These are phyloP conservation scores for Chloroceryle amazona DNA, from an alignment of 2,797 vertebrate genomes.

Conservation along the genomic window DNA sequence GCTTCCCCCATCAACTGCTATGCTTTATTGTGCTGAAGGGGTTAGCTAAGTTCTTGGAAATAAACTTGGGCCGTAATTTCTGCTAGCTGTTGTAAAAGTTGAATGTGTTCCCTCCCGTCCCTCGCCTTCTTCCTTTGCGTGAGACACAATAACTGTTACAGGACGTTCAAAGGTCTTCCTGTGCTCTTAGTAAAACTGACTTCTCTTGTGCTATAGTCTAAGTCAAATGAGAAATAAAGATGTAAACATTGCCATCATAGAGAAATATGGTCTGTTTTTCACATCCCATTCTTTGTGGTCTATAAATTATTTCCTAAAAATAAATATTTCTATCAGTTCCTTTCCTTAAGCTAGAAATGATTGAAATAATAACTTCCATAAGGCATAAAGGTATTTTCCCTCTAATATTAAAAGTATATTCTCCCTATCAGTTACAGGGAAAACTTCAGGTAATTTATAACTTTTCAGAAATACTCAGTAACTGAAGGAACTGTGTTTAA, in stretches of 20 bases:
- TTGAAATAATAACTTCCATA: neutral
- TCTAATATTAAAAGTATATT: neutral
- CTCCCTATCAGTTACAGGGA: neutral
- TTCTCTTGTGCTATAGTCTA: neutral
- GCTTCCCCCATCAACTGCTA: constrained; percentile 17
- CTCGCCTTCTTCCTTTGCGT: neutral
- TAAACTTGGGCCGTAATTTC: constrained; percentile 12
- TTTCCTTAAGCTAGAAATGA: neutral
- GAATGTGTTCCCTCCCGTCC: neutral
- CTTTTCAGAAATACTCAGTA: neutral
- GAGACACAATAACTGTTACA: neutral
- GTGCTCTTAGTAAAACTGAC: neutral
- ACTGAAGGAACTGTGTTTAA: neutral
- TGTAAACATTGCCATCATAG: rapidly evolving
- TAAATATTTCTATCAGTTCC: neutral
- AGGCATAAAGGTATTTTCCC: neutral
- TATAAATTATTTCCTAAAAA: neutral
- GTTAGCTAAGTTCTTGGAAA: constrained; percentile 47
- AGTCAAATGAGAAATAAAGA: neutral
- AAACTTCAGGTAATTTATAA: neutral
- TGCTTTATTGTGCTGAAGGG: constrained; percentile 18
- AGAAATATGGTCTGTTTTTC: neutral
- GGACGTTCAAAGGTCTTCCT: neutral
- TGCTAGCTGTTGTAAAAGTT: constrained; percentile 1
- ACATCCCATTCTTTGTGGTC: neutral